Evolutionary conservation across 2,888 invertebrate species (phyloP), one percentile per base, ranked within the genome.

Genomic region (Catocala fraxini): DNA sequence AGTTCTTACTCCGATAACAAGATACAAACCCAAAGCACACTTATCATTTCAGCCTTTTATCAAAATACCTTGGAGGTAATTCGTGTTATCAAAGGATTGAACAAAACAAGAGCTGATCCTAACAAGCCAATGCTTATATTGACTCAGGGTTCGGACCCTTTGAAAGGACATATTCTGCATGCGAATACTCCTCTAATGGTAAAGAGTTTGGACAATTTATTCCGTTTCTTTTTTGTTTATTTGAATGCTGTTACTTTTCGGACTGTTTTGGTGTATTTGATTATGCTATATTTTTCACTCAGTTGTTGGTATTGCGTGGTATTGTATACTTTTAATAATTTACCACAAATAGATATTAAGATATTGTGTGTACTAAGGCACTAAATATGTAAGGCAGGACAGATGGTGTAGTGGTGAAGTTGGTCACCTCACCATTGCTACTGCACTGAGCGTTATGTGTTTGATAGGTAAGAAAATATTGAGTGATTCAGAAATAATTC

Each of bases 91-190:
- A 68, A 70, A 72, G 72, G 70, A n/a, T 55, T 68, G 75, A 56
- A 63, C 74, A 62, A 77, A 71, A 77, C 68, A 75, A 62, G 70
- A 39, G 59, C 59, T 58, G 34, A 41, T 56, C 70, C 66, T 63
- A 68, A 64, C 71, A 70, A 64, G 65, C 65, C 70, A 72, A 69
- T 69, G 77, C 65, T 76, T 82, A 83, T 83, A 80, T 83, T 83
- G 73, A 79, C 77, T 75, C 59, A 53, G 70, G 70, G 33, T 51
- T 59, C 62, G 59, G 46, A 55, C 66, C 73, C 47, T 68, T 76
- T 48, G 25, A 15, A 63, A 53, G 51, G 60, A 25, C 42, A 47
- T 51, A 33, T 57, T 45, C 56, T 25, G 35, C 15, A 52, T 13
- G 39, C 39, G 49, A 49, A 53, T 53, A 59, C 43, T 59, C 15